A percentile compares a stretch with the other conserved stretches of the same genome.
These are phyloP conservation scores for Euthynnus affinis DNA, from an alignment of 2,797 vertebrate species.

Conservation along the genomic window DNA sequence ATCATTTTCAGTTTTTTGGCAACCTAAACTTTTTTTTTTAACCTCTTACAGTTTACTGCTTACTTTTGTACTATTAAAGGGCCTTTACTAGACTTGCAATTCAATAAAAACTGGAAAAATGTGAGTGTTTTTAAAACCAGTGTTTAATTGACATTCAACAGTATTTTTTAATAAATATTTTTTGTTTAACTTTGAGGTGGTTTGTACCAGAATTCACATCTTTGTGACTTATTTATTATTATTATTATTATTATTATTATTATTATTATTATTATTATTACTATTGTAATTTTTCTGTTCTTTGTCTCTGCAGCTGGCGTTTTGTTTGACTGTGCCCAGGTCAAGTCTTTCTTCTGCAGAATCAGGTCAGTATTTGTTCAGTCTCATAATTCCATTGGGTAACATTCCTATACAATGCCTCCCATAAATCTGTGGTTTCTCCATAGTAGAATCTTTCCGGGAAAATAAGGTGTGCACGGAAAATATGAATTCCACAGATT, in stretches of 20 bases:
- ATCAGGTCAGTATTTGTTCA: slow-evolving; percentile 86
- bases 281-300: slow-evolving; percentile 36
- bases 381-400: slow-evolving; percentile 54
- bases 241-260: no score
- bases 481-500: neutral
- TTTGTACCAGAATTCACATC: neutral
- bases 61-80: no score
- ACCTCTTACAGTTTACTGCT: no score
- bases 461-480: neutral
- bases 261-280: no score
- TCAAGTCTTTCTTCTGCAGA: slow-evolving; percentile 95
- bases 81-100: neutral
- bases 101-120: neutral
- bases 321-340: slow-evolving; percentile 86
- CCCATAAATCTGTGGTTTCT: neutral
- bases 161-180: no score
- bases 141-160: no score
- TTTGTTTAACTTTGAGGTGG: no score
- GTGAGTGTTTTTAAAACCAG: neutral
- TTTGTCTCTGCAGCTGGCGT: slow-evolving; percentile 79
- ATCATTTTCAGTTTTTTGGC: no score
- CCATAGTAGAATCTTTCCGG: neutral
- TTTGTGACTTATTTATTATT: no score
- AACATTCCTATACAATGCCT: neutral
- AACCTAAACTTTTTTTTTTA: no score